phyloP scores from a whole-genome alignment of 2,113 vertebrate genomes.

The Micromys minutus region DNA sequence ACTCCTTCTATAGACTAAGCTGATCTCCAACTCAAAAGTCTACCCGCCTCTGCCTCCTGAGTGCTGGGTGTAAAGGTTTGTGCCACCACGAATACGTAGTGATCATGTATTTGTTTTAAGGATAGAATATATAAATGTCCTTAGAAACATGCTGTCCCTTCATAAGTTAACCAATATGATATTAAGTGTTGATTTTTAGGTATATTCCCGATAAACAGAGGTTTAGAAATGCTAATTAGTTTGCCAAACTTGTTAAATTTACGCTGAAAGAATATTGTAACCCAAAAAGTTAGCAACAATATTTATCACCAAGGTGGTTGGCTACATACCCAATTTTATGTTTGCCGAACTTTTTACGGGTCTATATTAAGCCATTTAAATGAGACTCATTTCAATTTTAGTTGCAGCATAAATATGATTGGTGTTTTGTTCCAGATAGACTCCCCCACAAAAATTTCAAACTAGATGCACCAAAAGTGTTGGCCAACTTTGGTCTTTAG shows the following conservation, averaged over 20 bases:
- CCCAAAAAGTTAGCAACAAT: neutral
- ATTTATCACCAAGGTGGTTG: neutral
- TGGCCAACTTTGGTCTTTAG: constrained; percentile 8
- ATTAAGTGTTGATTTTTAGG: neutral
- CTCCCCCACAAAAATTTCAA: neutral
- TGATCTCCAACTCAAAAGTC: neutral
- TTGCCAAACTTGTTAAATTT: neutral
- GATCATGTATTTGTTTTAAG: neutral
- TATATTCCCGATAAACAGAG: neutral
- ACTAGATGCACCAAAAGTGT: neutral
- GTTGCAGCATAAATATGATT: neutral
- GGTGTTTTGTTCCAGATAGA: neutral
- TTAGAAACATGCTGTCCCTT: neutral
- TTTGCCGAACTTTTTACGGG: neutral
- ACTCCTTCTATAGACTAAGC: neutral
- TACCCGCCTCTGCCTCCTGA: neutral
- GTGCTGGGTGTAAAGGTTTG: neutral
- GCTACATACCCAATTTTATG: neutral
- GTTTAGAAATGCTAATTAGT: neutral
- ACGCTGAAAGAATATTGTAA: neutral
- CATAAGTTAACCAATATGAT: neutral
- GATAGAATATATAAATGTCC: neutral
- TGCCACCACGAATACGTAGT: neutral
- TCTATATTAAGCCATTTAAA: neutral
- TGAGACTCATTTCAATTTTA: neutral